phyloP scores from a whole-genome alignment of 2,113 vertebrate genomes.

The Corynorhinus townsendii region DNA sequence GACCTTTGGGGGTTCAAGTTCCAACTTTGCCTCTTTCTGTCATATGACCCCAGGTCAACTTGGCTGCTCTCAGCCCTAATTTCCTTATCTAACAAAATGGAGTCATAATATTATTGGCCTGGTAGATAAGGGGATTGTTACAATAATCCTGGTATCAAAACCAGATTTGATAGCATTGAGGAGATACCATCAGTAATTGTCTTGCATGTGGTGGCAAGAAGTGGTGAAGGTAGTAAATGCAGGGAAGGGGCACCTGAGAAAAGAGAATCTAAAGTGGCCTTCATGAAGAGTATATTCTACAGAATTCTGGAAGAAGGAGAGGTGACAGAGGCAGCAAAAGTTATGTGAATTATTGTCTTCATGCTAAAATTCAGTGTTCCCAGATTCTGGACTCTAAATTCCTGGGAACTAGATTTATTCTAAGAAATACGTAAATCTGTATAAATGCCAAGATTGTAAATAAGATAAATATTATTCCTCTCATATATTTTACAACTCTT shows the following conservation, averaged over 20 bases:
- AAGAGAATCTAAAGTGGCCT: background rate
- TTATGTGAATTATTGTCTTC: background rate
- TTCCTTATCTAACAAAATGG: background rate
- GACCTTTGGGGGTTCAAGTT: background rate
- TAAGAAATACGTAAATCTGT: background rate
- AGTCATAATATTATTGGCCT: background rate
- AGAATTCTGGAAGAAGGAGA: background rate
- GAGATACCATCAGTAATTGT: background rate
- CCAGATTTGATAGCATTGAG: background rate
- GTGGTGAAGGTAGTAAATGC: accelerated
- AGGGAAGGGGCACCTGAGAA: background rate
- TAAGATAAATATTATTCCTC: background rate
- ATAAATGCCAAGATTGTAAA: background rate
- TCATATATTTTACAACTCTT: background rate
- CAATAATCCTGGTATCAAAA: background rate
- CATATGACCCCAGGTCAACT: background rate
- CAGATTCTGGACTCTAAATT: background rate
- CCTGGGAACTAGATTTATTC: background rate
- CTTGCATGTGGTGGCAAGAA: no score
- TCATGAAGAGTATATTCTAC: background rate
- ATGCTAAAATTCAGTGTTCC: background rate
- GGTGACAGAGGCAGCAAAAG: background rate
- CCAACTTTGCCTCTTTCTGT: background rate
- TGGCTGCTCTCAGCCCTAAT: background rate
- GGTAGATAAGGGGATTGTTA: background rate